Evolutionary conservation across 1,140 invertebrate genomes (phyloP).

Genomic region (Alviniconcha marisindica): DNA sequence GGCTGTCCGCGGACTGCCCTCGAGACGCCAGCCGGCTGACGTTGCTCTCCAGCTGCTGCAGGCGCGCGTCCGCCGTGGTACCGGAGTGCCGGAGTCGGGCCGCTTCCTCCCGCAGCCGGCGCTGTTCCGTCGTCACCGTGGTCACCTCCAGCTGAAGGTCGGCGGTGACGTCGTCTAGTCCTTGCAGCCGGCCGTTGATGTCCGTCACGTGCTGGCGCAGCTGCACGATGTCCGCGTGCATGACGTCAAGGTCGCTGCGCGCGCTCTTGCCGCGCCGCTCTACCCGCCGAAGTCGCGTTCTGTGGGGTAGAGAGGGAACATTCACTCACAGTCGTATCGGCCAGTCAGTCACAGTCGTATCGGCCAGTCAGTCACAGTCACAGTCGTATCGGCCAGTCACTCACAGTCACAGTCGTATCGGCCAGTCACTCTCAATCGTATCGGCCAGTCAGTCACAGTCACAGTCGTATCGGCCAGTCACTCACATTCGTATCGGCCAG

Average conservation of each 20-base stretch:
- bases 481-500: too few species aligned
- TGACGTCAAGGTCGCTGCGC: constrained; percentile 46
- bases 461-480: too few species aligned
- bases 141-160: constrained; percentile 30
- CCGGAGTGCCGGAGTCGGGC: background rate
- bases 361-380: too few species aligned
- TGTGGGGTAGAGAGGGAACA: too few species aligned
- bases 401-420: too few species aligned
- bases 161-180: constrained; percentile 12
- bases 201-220: constrained; percentile 51
- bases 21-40: background rate
- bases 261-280: constrained; percentile 47
- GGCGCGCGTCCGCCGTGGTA: background rate
- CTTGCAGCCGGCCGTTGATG: constrained; percentile 45
- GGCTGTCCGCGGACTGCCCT: background rate
- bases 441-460: too few species aligned
- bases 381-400: too few species aligned
- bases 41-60: background rate
- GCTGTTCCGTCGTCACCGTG: background rate
- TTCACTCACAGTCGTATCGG: too few species aligned
- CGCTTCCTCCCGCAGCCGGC: background rate
- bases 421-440: too few species aligned
- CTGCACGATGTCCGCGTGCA: constrained; percentile 52
- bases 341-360: too few species aligned
- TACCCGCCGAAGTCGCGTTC: constrained; percentile 45